Evolutionary conservation across 2,113 vertebrate species (phyloP).

Genomic region (Callaeas wilsoni): DNA sequence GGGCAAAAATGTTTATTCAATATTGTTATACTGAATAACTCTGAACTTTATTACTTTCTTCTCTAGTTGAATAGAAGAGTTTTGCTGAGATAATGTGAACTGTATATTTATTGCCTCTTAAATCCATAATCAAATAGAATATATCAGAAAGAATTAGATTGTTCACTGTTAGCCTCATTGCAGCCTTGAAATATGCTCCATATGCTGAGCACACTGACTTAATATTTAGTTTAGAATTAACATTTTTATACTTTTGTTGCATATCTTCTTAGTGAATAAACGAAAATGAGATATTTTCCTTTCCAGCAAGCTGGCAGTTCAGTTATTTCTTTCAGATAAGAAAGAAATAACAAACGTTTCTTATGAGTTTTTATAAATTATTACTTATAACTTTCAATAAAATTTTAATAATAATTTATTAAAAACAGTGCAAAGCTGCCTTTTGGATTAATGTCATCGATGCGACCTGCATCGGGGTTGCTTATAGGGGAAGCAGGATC

Average conservation of each 20-base stretch:
- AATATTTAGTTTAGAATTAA: slow-evolving; percentile 1
- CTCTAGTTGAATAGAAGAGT: not conserved
- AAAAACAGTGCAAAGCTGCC: not conserved
- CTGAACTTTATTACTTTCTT: not conserved
- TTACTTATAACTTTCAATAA: not conserved
- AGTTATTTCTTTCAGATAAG: not conserved
- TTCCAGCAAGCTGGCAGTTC: not conserved
- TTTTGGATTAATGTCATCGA: not conserved
- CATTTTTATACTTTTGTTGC: not conserved
- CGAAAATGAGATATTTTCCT: not conserved
- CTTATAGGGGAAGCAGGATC: not conserved
- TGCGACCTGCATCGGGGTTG: not conserved
- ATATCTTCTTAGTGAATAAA: not conserved
- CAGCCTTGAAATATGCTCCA: not conserved
- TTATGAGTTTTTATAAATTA: not conserved
- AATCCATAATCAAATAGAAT: not conserved
- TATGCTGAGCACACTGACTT: not conserved
- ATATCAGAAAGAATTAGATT: not conserved
- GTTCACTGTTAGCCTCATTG: not conserved
- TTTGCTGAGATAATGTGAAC: not conserved
- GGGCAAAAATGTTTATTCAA: not conserved
- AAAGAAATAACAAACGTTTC: not conserved
- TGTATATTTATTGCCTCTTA: not conserved
- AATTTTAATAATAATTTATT: not conserved
- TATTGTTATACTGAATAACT: not conserved